Evolutionary conservation across 2,888 invertebrate genomes (phyloP).

Genomic region (Dryobota labecula): DNA sequence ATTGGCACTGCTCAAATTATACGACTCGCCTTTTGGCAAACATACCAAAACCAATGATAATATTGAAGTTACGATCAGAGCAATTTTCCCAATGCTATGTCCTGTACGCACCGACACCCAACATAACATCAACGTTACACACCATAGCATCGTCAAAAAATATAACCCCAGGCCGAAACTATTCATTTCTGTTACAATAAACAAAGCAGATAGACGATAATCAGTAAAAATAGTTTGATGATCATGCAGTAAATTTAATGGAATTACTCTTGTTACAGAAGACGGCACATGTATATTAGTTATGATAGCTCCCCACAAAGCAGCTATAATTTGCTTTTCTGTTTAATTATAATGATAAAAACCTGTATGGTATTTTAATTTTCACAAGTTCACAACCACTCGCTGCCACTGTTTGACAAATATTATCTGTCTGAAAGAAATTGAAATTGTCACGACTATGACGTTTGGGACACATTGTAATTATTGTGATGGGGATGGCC

Average conservation of each 20-base stretch:
- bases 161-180: slow-evolving; percentile 92
- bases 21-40: slow-evolving; percentile 90
- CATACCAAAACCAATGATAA: slow-evolving; percentile 91
- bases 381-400: slow-evolving; percentile 63
- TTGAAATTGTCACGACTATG: neutral
- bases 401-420: slow-evolving; percentile 41
- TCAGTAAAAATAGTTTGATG: slow-evolving; percentile 64
- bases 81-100: slow-evolving; percentile 92
- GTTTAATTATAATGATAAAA: slow-evolving; percentile 65
- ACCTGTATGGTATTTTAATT: slow-evolving; percentile 60
- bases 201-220: slow-evolving; percentile 62
- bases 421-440: neutral
- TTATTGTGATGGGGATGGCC: too few relatives aligned
- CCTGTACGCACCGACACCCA: slow-evolving; percentile 92
- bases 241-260: slow-evolving; percentile 70
- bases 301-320: slow-evolving; percentile 66
- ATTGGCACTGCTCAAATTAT: slow-evolving; percentile 80
- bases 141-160: slow-evolving; percentile 92
- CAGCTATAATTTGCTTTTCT: slow-evolving; percentile 68
- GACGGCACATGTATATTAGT: slow-evolving; percentile 70
- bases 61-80: slow-evolving; percentile 88
- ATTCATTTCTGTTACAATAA: slow-evolving; percentile 75
- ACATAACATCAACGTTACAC: slow-evolving; percentile 91
- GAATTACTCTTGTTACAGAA: slow-evolving; percentile 72
- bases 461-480: slow-evolving; percentile 2